These are phyloP conservation scores for Diadema setosum DNA, from an alignment of 35 echinoderm and acorn worm genomes.

Conservation along the genomic window DNA sequence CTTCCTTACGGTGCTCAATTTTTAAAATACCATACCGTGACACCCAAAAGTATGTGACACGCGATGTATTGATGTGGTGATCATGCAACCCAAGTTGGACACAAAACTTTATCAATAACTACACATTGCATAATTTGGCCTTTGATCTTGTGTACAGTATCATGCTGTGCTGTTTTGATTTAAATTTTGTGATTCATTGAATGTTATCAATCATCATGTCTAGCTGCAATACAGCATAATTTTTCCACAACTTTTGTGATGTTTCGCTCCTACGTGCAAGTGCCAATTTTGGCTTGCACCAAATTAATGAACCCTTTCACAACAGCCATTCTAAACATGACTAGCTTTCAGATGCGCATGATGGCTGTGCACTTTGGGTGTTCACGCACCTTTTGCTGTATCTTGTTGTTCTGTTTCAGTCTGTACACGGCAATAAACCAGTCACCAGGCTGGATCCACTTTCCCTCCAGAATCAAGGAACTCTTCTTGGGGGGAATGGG, in stretches of 20 bases:
- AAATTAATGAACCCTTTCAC: neutral
- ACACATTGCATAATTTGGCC: too few relatives aligned
- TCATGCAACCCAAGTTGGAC: too few relatives aligned
- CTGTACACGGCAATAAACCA: slow-evolving; percentile 56
- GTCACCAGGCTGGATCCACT: slow-evolving; percentile 16
- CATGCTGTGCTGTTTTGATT: too few relatives aligned
- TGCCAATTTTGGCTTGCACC: neutral
- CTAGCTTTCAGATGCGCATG: neutral
- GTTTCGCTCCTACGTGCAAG: neutral
- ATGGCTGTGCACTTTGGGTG: too few relatives aligned
- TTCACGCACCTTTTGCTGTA: slow-evolving; percentile 50
- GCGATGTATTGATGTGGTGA: too few relatives aligned
- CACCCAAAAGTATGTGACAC: too few relatives aligned
- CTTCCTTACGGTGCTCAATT: too few relatives aligned
- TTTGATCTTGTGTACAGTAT: too few relatives aligned
- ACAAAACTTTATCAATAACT: too few relatives aligned
- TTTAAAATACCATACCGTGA: too few relatives aligned
- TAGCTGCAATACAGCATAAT: neutral
- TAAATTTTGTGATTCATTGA: too few relatives aligned
- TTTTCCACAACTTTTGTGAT: neutral
- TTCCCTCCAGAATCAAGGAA: neutral
- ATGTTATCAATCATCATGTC: neutral
- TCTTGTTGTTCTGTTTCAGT: slow-evolving; percentile 38
- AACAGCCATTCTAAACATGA: neutral
- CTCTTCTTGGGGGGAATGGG: neutral